Conservation (phyloP, 1,140 invertebrate genomes). For the Argopecten irradians region DNA sequence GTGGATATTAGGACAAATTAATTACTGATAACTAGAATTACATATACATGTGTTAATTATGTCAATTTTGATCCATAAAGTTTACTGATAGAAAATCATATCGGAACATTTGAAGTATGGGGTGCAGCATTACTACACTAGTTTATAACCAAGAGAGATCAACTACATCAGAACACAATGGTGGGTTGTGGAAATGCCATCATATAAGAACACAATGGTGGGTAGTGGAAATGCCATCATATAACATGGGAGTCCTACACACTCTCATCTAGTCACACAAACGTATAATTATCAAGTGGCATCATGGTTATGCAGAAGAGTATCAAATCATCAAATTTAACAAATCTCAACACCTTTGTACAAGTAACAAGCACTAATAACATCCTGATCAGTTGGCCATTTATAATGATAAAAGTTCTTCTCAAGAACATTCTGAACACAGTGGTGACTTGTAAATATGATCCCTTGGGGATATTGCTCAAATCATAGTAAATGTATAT, state of each 20-base stretch:
- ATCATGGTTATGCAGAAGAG: not conserved
- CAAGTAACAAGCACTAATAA: slow-evolving; percentile 22
- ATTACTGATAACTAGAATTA: no score
- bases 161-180: not conserved
- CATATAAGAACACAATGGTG: slow-evolving; percentile 5
- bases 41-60: no score
- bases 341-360: slow-evolving; percentile 16
- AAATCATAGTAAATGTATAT: not conserved
- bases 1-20: no score
- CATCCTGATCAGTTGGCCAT: not conserved
- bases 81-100: no score
- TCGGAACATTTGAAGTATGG: no score
- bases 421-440: slow-evolving; percentile 1
- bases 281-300: not conserved
- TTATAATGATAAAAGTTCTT: slow-evolving; percentile 12
- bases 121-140: no score
- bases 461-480: not conserved
- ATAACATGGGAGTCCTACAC: not conserved
- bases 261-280: not conserved
- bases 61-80: no score
- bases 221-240: not conserved
- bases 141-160: not conserved
- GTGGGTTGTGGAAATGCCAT: not conserved
- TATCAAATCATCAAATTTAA: slow-evolving; percentile 9
- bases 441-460: slow-evolving; percentile 4